Base-by-base conservation (phyloP, 1,140 invertebrate genomes). In the Oncopeltus fasciatus region DNA sequence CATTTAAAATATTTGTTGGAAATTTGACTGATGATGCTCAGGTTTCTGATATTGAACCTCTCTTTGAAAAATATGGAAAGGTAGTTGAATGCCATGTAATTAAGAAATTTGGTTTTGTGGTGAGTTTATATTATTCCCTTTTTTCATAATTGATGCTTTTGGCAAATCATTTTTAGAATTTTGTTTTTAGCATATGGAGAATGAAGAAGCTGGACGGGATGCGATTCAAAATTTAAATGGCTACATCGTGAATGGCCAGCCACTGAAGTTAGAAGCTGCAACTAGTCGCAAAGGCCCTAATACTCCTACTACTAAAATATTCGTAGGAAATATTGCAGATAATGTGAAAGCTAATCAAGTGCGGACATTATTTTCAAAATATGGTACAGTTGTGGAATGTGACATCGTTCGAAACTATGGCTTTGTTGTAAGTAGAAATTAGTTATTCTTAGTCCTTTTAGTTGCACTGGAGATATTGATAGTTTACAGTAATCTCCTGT, bases 21-120 rank as follows among this genome's bases (percentile, higher is more conserved):
- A 95, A 94, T 77, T 80, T 96, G 67, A 85, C 89, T 75, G 90
- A 94, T 76, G 88, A 90, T 76, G 90, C 89, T 58, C 82, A 84
- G 67, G 84, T 85, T 72, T 81, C 81, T 63, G 90, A 95, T 73
- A 82, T 96, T 62, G 85, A 87, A 73, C 86, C 87, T 67, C 76
- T 95, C 65, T 95, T 96, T 79, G 90, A 93, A 75, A 91, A 93
- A 73, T 93, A 87, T 85, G 93, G 93, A 72, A 90, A 88, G 77
- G 91, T 96, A 69, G 86, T 92, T 65, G 92, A 96, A 80, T 95
- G 92, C 76, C 92, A 94, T 78, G 90, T 95, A 71, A 87, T 95
- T 64, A 92, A 92, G 78, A 95, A 95, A 79, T 96, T 92, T 84
- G 92, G 91, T 69, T 96, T 96, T 82, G 91, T 95, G 73, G 83